Conservation (phyloP, 1,140 invertebrate species). For the Protaetia brevitarsis region DNA sequence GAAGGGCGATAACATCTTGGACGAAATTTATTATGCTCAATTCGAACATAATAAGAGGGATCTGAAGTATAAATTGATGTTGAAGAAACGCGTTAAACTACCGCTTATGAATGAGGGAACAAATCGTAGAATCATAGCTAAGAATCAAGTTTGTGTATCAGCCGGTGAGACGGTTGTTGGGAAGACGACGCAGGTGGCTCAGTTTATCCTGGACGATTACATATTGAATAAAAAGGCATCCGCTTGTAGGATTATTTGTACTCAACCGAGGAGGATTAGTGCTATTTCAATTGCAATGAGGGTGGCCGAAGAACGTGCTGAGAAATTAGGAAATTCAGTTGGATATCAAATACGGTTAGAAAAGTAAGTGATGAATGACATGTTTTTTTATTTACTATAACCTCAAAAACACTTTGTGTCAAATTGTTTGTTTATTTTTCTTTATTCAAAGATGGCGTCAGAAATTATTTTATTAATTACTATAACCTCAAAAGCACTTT, state of each 20-base stretch:
- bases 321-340: constrained; percentile 69
- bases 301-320: constrained; percentile 78
- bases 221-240: constrained; percentile 68
- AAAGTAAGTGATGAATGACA: constrained; percentile 55
- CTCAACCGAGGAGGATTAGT: constrained; percentile 89
- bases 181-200: constrained; percentile 85
- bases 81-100: constrained; percentile 57
- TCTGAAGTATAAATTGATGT: constrained; percentile 54
- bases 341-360: constrained; percentile 84
- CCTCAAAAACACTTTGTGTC: too few relatives aligned
- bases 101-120: constrained; percentile 57
- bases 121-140: constrained; percentile 60
- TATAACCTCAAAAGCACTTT: too few relatives aligned
- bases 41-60: constrained; percentile 33
- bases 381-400: neutral
- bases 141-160: constrained; percentile 71
- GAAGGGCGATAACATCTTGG: constrained; percentile 14
- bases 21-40: constrained; percentile 42
- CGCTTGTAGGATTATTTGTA: constrained; percentile 79
- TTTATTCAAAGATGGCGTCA: too few relatives aligned
- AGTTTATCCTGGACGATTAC: constrained; percentile 82
- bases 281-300: constrained; percentile 86
- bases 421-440: too few relatives aligned
- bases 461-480: too few relatives aligned
- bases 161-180: constrained; percentile 86